These are phyloP conservation scores for Podarcis muralis DNA, from an alignment of 2,113 vertebrate species.

Conservation along the genomic window DNA sequence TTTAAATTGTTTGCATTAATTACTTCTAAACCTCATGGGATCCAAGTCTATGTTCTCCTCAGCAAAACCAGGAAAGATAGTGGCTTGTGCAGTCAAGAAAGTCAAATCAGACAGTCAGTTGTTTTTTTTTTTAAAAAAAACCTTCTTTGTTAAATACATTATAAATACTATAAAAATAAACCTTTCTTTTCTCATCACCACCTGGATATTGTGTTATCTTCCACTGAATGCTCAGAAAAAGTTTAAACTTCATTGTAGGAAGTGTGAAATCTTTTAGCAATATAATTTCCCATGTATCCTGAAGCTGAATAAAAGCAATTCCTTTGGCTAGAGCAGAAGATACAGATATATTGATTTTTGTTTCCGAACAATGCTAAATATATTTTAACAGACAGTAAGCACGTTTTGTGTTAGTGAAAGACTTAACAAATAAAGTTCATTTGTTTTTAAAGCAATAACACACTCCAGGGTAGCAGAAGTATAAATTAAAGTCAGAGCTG, in stretches of 20 bases:
- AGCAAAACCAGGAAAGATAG: neutral
- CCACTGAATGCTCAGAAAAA: neutral
- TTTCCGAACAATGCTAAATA: constrained; percentile 29
- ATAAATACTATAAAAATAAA: neutral
- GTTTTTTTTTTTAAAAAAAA: neutral
- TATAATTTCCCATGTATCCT: neutral
- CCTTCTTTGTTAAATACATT: neutral
- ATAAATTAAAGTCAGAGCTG: constrained; percentile 33
- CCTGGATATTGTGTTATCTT: neutral
- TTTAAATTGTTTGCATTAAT: constrained; percentile 74
- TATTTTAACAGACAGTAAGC: neutral
- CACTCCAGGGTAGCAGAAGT: constrained; percentile 15
- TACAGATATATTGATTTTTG: constrained; percentile 25
- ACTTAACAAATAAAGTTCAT: constrained; percentile 47
- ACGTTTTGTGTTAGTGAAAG: constrained; percentile 26
- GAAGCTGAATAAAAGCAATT: constrained; percentile 6
- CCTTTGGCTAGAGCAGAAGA: constrained; percentile 20
- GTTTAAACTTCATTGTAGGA: constrained; percentile 7
- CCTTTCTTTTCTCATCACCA: neutral
- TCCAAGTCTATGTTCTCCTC: constrained; percentile 53
- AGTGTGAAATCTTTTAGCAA: constrained; percentile 28
- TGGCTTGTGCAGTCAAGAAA: neutral
- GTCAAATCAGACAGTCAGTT: neutral
- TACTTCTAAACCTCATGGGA: constrained; percentile 63
- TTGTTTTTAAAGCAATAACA: constrained; percentile 44